A percentile compares a stretch with the other conserved stretches of the same genome.
phyloP scores from a whole-genome alignment of 35 echinoderm and acorn worm species.

The Heliocidaris tuberculata region DNA sequence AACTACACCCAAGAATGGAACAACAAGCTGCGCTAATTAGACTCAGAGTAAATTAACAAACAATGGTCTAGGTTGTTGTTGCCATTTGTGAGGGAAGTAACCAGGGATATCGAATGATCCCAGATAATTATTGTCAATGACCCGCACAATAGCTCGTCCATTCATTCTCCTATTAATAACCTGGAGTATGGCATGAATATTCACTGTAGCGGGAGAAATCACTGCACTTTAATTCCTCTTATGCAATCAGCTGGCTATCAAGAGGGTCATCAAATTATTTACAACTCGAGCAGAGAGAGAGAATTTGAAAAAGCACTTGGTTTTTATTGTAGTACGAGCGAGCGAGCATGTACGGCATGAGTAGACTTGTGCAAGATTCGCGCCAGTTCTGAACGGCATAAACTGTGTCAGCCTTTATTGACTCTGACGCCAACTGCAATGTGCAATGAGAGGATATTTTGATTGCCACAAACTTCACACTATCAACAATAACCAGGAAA shows the following conservation, averaged over 20 bases:
- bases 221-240: background rate
- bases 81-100: background rate
- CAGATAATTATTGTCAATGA: background rate
- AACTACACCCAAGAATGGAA: background rate
- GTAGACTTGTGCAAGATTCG: background rate
- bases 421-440: background rate
- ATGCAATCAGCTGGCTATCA: background rate
- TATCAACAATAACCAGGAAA: conserved; percentile 19
- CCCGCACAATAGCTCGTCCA: background rate
- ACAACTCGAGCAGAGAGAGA: background rate
- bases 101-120: background rate
- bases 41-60: conserved; percentile 5
- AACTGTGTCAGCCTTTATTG: background rate
- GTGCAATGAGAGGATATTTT: conserved; percentile 17
- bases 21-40: background rate
- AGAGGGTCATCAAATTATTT: conserved; percentile 6
- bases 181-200: background rate
- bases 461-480: conserved; percentile 8
- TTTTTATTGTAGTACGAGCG: background rate
- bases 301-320: background rate
- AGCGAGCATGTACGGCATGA: background rate
- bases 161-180: conserved; percentile 5
- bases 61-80: background rate
- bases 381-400: background rate
- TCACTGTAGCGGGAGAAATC: background rate